A percentile compares a stretch with the other conserved stretches of the same genome.
Evolutionary conservation across 2,888 invertebrate species (phyloP).

Genomic region (Drosophila infuscata): DNA sequence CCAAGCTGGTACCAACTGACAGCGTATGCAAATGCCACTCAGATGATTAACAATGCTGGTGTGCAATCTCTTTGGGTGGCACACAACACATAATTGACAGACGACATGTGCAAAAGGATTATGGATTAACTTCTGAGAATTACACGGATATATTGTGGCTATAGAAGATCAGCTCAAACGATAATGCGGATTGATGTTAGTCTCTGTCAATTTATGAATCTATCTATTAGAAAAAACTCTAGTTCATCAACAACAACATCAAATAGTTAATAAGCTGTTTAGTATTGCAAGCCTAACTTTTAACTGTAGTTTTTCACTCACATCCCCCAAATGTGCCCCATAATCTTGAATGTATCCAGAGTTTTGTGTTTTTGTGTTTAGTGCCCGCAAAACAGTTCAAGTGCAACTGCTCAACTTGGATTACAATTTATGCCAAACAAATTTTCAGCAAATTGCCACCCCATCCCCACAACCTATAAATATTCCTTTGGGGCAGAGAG

Average conservation of each 20-base stretch:
- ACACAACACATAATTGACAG: slow-evolving; percentile 17
- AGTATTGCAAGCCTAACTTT: not conserved
- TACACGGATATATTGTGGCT: not conserved
- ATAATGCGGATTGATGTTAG: not conserved
- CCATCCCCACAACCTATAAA: not conserved
- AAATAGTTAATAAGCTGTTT: not conserved
- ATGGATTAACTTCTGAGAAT: not conserved
- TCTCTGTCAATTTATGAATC: too few species aligned
- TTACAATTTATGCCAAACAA: slow-evolving; percentile 66
- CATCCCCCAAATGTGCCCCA: slow-evolving; percentile 3
- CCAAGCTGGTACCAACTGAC: slow-evolving; percentile 19
- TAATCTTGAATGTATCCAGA: slow-evolving; percentile 45
- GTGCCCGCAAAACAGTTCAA: slow-evolving; percentile 62
- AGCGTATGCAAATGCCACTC: slow-evolving; percentile 33
- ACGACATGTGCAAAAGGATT: slow-evolving; percentile 5
- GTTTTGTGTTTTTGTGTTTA: slow-evolving; percentile 51
- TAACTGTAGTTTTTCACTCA: not conserved
- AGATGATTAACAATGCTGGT: not conserved
- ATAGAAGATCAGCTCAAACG: not conserved
- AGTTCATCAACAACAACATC: not conserved
- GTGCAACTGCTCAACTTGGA: slow-evolving; percentile 71
- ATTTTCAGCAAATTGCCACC: slow-evolving; percentile 53
- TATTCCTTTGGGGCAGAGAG: not conserved
- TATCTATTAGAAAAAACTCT: too few species aligned
- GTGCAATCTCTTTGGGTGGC: slow-evolving; percentile 9